Evolutionary conservation across 23 tunicate species (phyloP).

Genomic region (Clavelina lepadiformis): DNA sequence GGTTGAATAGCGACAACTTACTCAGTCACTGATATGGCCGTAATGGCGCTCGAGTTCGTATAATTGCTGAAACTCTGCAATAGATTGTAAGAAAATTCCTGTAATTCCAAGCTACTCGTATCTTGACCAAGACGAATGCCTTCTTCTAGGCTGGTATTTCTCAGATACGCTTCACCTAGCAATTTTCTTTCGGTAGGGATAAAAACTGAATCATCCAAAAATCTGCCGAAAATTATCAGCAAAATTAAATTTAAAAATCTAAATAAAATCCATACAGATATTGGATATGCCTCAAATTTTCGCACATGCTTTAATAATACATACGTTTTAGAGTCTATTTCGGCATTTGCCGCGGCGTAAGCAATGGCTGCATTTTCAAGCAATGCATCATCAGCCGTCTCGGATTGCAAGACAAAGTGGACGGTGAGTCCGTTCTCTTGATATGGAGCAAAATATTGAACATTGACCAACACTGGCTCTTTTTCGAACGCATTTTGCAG

Average conservation of each 20-base stretch:
- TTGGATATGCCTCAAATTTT: too few relatives aligned
- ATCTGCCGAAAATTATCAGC: too few relatives aligned
- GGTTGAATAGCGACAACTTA: too few relatives aligned
- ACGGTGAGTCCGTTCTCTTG: not conserved
- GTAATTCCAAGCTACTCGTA: not conserved
- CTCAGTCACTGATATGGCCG: constrained; percentile 1
- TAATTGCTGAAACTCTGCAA: constrained; percentile 11
- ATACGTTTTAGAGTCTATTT: too few relatives aligned
- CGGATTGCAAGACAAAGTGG: not conserved
- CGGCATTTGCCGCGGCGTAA: too few relatives aligned
- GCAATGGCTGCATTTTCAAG: not conserved
- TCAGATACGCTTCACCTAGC: constrained; percentile 57
- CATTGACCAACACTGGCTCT: not conserved
- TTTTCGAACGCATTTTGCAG: not conserved
- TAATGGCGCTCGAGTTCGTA: not conserved
- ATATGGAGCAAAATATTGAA: constrained; percentile 16
- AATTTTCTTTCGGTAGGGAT: constrained; percentile 38
- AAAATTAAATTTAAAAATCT: too few relatives aligned
- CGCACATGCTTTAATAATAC: too few relatives aligned
- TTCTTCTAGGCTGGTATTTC: too few relatives aligned
- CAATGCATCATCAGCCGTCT: not conserved
- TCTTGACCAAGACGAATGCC: too few relatives aligned
- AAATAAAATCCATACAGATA: too few relatives aligned
- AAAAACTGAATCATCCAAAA: constrained; percentile 13
- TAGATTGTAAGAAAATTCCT: not conserved